Conservation (phyloP, 2,113 vertebrate species). For the Leiothrix lutea region DNA sequence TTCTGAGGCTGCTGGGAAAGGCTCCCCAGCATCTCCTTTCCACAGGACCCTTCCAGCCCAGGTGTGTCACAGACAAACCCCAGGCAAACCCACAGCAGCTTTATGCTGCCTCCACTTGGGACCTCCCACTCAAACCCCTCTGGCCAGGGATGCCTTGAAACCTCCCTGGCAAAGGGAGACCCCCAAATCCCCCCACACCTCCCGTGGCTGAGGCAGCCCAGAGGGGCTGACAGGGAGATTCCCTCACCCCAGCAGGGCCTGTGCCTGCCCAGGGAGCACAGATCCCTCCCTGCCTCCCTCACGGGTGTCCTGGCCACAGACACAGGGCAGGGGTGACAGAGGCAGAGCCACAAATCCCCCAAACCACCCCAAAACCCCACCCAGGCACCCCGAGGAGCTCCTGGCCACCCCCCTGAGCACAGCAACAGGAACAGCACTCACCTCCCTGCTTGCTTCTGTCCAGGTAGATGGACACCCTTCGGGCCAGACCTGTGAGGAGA, state of each 20-base stretch:
- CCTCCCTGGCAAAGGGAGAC: no score
- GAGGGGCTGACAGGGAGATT: fast-evolving
- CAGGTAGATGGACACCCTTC: conserved; percentile 91
- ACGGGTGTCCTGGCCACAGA: fast-evolving
- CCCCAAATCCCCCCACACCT: background rate
- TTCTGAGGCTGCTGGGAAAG: no score
- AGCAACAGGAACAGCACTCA: conserved; percentile 75
- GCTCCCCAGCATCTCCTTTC: no score
- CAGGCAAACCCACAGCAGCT: no score
- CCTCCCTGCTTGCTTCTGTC: conserved; percentile 93
- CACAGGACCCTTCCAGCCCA: no score
- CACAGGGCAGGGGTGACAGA: background rate
- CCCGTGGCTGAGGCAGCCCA: background rate
- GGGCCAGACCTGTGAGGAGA: conserved; percentile 85
- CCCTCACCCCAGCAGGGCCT: background rate
- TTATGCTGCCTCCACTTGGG: no score
- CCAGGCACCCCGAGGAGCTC: background rate
- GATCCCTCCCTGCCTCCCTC: background rate
- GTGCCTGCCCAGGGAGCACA: background rate
- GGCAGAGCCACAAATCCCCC: background rate
- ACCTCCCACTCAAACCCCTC: no score
- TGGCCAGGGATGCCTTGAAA: no score
- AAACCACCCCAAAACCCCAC: background rate
- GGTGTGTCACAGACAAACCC: no score
- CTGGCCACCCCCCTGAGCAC: background rate